A percentile compares a stretch with the other conserved stretches of the same genome.
phyloP scores from a whole-genome alignment of 2,113 vertebrate genomes.

The Meriones unguiculatus region DNA sequence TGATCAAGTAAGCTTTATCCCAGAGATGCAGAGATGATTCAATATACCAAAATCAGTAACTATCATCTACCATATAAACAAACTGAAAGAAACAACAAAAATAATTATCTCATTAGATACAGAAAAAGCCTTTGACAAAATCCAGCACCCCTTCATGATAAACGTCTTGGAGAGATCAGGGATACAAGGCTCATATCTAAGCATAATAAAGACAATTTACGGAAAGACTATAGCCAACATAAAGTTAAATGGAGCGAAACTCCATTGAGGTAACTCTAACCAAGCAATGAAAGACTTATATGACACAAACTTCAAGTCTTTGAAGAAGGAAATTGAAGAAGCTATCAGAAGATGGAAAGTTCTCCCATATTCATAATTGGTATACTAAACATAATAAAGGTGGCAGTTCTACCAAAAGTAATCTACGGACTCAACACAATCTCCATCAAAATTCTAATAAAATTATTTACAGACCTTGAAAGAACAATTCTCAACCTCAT shows the following conservation, averaged over 20 bases:
- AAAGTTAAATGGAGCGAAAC: not conserved
- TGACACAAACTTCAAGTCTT: not conserved
- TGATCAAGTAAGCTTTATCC: not conserved
- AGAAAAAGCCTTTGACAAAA: not conserved
- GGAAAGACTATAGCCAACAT: not conserved
- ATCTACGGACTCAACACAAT: not conserved
- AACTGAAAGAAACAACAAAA: not conserved
- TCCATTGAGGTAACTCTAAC: not conserved
- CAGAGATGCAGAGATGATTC: not conserved
- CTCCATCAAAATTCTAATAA: not conserved
- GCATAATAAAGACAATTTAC: not conserved
- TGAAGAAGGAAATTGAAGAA: no score
- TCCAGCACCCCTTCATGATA: not conserved
- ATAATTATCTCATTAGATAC: not conserved
- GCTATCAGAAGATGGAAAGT: not conserved
- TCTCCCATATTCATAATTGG: not conserved
- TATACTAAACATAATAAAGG: not conserved
- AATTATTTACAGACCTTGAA: not conserved
- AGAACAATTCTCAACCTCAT: not conserved
- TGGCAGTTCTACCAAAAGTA: not conserved
- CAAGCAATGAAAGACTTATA: not conserved
- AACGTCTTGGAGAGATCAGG: not conserved
- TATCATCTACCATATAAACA: not conserved
- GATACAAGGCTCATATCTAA: not conserved
- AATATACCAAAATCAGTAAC: not conserved